A percentile compares a stretch with the other conserved stretches of the same genome.
Evolutionary conservation across 2,113 vertebrate genomes (phyloP).

Genomic region (Cephalopholis sonnerati): DNA sequence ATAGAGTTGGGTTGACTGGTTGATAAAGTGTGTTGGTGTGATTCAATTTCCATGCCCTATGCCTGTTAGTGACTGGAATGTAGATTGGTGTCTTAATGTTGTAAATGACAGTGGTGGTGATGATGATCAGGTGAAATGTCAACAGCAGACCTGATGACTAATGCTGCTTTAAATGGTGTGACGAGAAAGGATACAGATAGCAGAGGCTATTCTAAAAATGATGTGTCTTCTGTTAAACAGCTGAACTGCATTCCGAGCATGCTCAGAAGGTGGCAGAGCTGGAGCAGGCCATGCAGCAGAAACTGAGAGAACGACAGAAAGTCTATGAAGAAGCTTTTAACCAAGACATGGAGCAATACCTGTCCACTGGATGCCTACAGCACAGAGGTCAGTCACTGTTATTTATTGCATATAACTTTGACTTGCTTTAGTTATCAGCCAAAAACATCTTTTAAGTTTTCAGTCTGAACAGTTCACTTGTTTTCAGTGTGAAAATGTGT

Average conservation of each 20-base stretch:
- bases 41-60: background rate
- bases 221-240: constrained; percentile 73
- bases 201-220: background rate
- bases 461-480: too few relatives aligned
- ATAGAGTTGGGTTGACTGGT: background rate
- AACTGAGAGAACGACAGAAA: constrained; percentile 94
- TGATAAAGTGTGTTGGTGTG: background rate
- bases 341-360: constrained; percentile 96
- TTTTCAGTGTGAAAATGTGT: too few relatives aligned
- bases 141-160: background rate
- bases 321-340: constrained; percentile 97
- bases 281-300: constrained; percentile 92
- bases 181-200: background rate
- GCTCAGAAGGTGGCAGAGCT: constrained; percentile 90
- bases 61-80: background rate
- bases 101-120: background rate
- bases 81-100: background rate
- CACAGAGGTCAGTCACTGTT: constrained; percentile 86
- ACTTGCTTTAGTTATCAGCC: background rate
- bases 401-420: too few relatives aligned
- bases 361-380: constrained; percentile 93
- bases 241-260: constrained; percentile 90
- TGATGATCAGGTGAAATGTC: background rate
- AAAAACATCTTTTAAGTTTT: background rate
- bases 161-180: background rate